phyloP scores from a whole-genome alignment of 2,888 invertebrate genomes.

The Diaperis boleti region DNA sequence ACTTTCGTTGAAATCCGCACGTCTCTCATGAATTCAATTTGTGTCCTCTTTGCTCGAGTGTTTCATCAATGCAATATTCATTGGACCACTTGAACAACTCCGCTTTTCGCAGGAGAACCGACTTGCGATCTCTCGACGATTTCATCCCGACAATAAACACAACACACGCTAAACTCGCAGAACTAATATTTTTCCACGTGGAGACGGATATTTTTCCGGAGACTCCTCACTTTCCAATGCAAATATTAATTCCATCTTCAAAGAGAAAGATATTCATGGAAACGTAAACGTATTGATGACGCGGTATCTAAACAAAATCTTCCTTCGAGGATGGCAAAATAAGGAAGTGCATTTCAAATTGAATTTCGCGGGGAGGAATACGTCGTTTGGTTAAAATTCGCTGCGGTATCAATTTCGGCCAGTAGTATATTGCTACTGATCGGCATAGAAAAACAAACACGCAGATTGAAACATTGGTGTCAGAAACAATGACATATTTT shows the following conservation, averaged over 20 bases:
- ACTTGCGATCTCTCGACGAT: conserved; percentile 30
- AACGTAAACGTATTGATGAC: neutral
- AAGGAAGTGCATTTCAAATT: too few relatives aligned
- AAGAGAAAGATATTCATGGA: neutral
- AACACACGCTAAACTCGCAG: conserved; percentile 1
- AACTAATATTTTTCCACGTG: conserved; percentile 16
- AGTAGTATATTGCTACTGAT: too few relatives aligned
- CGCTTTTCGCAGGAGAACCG: conserved; percentile 27
- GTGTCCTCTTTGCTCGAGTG: conserved; percentile 40
- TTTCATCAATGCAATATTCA: conserved; percentile 43
- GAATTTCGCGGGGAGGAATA: too few relatives aligned
- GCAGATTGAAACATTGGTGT: too few relatives aligned
- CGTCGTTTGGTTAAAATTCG: too few relatives aligned
- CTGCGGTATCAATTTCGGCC: too few relatives aligned
- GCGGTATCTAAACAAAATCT: neutral
- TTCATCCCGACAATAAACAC: conserved; percentile 13
- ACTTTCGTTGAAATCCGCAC: conserved; percentile 38
- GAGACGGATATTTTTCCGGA: neutral
- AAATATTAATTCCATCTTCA: neutral
- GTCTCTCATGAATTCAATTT: conserved; percentile 43
- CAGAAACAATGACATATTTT: too few relatives aligned
- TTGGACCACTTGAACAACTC: conserved; percentile 26
- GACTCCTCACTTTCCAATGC: neutral
- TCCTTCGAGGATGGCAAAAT: too few relatives aligned
- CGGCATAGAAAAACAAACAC: too few relatives aligned